A percentile compares a stretch with the other conserved stretches of the same genome.
These are phyloP conservation scores for Campoletis sonorensis DNA, from an alignment of 1,140 invertebrate species.

Conservation along the genomic window DNA sequence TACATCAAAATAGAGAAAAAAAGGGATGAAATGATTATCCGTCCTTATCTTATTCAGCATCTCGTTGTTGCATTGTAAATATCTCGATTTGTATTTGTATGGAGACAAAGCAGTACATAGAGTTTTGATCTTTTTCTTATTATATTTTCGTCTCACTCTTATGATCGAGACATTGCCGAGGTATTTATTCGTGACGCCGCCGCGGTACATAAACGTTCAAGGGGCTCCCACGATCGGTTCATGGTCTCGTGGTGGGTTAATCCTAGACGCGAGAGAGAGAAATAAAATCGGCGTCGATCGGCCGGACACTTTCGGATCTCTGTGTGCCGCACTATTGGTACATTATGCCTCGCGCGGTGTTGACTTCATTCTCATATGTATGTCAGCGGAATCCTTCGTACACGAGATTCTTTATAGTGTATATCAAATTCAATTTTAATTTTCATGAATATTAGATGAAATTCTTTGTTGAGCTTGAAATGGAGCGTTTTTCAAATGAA, in stretches of 20 bases:
- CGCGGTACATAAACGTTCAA: constrained; percentile 52
- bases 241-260: constrained; percentile 59
- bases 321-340: constrained; percentile 33
- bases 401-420: background rate
- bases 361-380: background rate
- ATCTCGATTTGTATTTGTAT: constrained; percentile 34
- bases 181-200: constrained; percentile 58
- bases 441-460: no score
- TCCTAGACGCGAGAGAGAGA: background rate
- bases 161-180: constrained; percentile 46
- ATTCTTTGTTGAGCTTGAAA: no score
- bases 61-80: constrained; percentile 37
- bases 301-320: constrained; percentile 36
- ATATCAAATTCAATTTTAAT: no score
- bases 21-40: constrained; percentile 43
- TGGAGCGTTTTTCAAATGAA: no score
- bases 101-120: no score
- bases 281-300: constrained; percentile 44
- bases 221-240: constrained; percentile 71
- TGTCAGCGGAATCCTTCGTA: no score
- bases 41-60: constrained; percentile 31
- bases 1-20: constrained; percentile 45
- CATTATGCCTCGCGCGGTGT: no score
- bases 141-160: constrained; percentile 40
- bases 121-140: constrained; percentile 5